Evolutionary conservation across 2,113 vertebrate genomes (phyloP), one percentile per base, ranked within the genome.

Genomic region (Lonchura striata): DNA sequence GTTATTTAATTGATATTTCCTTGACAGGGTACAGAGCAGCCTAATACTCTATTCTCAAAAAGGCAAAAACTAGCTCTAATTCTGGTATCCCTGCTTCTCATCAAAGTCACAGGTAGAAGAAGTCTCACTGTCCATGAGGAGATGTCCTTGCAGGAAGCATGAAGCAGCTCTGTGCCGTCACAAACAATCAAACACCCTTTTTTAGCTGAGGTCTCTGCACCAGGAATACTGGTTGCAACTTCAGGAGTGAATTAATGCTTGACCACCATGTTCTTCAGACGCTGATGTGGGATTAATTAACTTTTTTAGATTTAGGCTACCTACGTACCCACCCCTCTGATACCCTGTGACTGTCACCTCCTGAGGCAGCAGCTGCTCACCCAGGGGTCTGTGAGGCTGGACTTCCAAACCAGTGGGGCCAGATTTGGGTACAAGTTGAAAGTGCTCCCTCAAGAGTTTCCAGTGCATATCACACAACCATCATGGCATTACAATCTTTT

Each of bases 181-280:
- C 0, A 0, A 79, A 33, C 1, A 1, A 57, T 3, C 21, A 68
- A 44, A 25, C 10, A 22, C 17, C 7, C 3, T 24, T 49, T 75
- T 57, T 44, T 23, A 49, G 35, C 15, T 33, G 37, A 86, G 33
- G 10, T 84, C 12, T 63, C 30, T 75, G 69, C 56, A 63, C 14
- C 33, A 78, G 56, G 42, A 92, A 33, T 52, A 69, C 5, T 8
- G 35, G 6, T 15, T 6, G 1, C 22, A 60, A 37, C 41, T 85
- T 49, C 31, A 88, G 22, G 46, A 84, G 42, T n/a, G 13, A 88
- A 33, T 28, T 74, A 81, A 63, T 4, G 4, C 33, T 54, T 78
- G 52, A 68, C 9, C 16, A 61, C 42, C 16, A 71, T 33, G 10
- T 22, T 68, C 70, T 82, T 82, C 63, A 76, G 82, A 24, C 84